Percentiles rank a stretch among this genome's conserved stretches.
Conservation (phyloP, 2,797 vertebrate genomes). For the Tenualosa ilisha region DNA sequence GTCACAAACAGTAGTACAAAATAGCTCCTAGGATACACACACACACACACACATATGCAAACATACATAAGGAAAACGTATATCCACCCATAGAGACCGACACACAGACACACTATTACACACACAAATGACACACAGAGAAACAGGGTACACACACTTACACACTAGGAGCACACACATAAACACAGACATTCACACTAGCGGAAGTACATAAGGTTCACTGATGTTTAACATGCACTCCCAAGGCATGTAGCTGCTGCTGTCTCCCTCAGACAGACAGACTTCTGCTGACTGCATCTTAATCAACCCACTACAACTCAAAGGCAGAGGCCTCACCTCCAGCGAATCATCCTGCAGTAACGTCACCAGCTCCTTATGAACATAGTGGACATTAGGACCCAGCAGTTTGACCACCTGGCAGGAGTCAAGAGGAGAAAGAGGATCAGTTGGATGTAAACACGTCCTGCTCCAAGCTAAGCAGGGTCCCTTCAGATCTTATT, state of each 20-base stretch:
- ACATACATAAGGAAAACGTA: not conserved
- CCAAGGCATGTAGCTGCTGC: not conserved
- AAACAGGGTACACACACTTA: not conserved
- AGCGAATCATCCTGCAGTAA: slow-evolving; percentile 90
- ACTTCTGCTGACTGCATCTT: not conserved
- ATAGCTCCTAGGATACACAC: not conserved
- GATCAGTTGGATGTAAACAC: not conserved
- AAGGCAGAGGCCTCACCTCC: slow-evolving; percentile 77
- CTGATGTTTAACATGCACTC: not conserved
- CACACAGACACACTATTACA: not conserved
- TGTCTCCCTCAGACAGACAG: not conserved
- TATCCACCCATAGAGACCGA: not conserved
- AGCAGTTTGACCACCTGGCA: slow-evolving; percentile 90
- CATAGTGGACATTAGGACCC: slow-evolving; percentile 82
- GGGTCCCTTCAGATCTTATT: not conserved
- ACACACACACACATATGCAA: not conserved
- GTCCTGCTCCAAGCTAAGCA: not conserved
- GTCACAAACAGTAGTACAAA: not conserved
- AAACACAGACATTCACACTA: not conserved
- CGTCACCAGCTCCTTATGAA: slow-evolving; percentile 88
- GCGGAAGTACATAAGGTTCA: not conserved
- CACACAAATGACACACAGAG: not conserved
- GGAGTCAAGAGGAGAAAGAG: not conserved
- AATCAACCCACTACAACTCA: not conserved
- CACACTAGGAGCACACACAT: not conserved